A percentile compares a stretch with the other conserved stretches of the same genome.
Evolutionary conservation across 2,888 invertebrate species (phyloP).

Genomic region (Drosophila flavopinicola): DNA sequence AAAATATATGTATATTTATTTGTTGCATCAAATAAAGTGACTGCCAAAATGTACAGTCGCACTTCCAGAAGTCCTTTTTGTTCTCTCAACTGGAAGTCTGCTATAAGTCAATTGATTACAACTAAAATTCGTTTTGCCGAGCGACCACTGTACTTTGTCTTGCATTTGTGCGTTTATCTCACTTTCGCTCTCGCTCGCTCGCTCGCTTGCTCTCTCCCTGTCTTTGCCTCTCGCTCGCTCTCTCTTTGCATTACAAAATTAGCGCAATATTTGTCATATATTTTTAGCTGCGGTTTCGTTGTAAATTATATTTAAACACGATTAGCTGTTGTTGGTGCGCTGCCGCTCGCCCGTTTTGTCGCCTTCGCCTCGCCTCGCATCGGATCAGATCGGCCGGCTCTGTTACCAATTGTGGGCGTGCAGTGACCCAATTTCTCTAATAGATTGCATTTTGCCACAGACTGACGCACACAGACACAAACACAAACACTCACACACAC

Average conservation of each 20-base stretch:
- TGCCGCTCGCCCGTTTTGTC: not conserved
- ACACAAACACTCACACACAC: conserved; percentile 5
- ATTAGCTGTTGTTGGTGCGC: conserved; percentile 30
- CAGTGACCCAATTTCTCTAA: conserved; percentile 76
- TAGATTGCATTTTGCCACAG: conserved; percentile 73
- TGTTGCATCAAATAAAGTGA: too few species aligned
- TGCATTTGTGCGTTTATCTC: conserved; percentile 5
- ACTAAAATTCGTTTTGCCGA: too few species aligned
- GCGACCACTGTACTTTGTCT: conserved; percentile 11
- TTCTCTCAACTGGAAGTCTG: too few species aligned
- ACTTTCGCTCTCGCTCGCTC: not conserved
- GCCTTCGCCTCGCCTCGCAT: conserved; percentile 30
- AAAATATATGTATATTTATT: too few species aligned
- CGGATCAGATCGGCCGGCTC: conserved; percentile 39
- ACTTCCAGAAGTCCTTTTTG: too few species aligned
- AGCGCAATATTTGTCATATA: conserved; percentile 58
- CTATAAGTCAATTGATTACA: too few species aligned
- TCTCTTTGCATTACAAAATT: conserved; percentile 47
- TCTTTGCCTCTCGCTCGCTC: not conserved
- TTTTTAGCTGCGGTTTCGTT: conserved; percentile 67
- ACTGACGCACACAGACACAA: conserved; percentile 12
- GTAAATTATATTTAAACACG: conserved; percentile 73
- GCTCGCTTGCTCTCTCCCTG: not conserved
- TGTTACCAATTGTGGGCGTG: conserved; percentile 75
- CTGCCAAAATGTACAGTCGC: too few species aligned